Conservation (phyloP, 1,140 invertebrate species). For the Chironomus striatipennis region DNA sequence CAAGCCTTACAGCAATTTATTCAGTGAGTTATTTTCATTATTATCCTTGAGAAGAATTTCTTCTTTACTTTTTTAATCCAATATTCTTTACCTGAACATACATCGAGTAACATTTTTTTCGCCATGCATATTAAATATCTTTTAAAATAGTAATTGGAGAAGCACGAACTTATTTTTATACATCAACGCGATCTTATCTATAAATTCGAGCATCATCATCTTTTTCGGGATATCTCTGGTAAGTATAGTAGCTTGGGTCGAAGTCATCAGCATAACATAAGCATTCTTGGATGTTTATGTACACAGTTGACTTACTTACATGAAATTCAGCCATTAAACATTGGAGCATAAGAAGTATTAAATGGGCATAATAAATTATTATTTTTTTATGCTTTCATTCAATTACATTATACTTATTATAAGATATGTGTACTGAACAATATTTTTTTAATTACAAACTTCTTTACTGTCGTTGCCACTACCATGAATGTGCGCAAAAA, state of each 20-base stretch:
- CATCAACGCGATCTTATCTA: not conserved
- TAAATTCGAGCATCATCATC: not conserved
- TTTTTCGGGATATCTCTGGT: not conserved
- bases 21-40: not conserved
- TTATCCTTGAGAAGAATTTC: not conserved
- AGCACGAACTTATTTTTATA: not conserved
- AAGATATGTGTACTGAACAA: too few relatives aligned
- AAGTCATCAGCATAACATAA: not conserved
- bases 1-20: not conserved
- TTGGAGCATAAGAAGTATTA: not conserved
- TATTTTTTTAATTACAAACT: not conserved
- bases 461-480: not conserved
- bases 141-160: not conserved
- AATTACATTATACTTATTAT: not conserved
- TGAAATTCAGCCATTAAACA: too few relatives aligned
- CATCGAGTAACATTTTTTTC: not conserved
- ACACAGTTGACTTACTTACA: too few relatives aligned
- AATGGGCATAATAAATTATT: constrained; percentile 18
- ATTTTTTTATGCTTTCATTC: constrained; percentile 23
- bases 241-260: not conserved
- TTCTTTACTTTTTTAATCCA: not conserved
- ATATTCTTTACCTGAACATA: not conserved
- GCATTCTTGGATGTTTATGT: not conserved
- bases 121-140: not conserved
- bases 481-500: not conserved